These are phyloP conservation scores for Glaucopsyche alexis DNA, from an alignment of 2,888 invertebrate species.

Conservation along the genomic window DNA sequence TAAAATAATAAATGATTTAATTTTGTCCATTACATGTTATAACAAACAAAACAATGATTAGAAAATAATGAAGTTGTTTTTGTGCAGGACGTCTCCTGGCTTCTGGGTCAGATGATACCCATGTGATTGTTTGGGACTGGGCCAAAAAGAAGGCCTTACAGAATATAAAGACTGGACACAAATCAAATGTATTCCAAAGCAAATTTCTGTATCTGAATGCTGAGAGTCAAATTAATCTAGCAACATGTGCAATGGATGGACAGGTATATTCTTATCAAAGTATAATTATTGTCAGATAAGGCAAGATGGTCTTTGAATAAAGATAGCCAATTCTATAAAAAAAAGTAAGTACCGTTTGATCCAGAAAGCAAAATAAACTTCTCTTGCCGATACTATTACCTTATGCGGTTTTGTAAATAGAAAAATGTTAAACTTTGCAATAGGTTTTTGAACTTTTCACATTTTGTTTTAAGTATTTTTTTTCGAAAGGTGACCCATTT, in stretches of 20 bases:
- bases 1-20: too few relatives aligned
- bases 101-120: slow-evolving; percentile 94
- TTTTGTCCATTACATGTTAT: too few relatives aligned
- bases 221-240: slow-evolving; percentile 87
- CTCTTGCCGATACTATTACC: too few relatives aligned
- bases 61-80: background rate
- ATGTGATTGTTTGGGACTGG: slow-evolving; percentile 96
- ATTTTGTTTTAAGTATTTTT: too few relatives aligned
- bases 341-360: too few relatives aligned
- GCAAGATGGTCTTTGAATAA: too few relatives aligned
- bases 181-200: slow-evolving; percentile 92
- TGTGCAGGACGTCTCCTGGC: slow-evolving; percentile 84
- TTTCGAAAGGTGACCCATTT: too few relatives aligned
- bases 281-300: background rate
- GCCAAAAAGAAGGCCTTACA: slow-evolving; percentile 83
- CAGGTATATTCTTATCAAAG: slow-evolving; percentile 78
- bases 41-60: background rate
- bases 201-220: slow-evolving; percentile 91
- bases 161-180: slow-evolving; percentile 89
- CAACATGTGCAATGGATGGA: slow-evolving; percentile 94
- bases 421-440: too few relatives aligned
- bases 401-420: too few relatives aligned
- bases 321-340: too few relatives aligned
- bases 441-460: too few relatives aligned
- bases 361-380: too few relatives aligned